A percentile compares a stretch with the other conserved stretches of the same genome.
phyloP scores from a whole-genome alignment of 2,888 invertebrate genomes.

The Creontiades dilutus region DNA sequence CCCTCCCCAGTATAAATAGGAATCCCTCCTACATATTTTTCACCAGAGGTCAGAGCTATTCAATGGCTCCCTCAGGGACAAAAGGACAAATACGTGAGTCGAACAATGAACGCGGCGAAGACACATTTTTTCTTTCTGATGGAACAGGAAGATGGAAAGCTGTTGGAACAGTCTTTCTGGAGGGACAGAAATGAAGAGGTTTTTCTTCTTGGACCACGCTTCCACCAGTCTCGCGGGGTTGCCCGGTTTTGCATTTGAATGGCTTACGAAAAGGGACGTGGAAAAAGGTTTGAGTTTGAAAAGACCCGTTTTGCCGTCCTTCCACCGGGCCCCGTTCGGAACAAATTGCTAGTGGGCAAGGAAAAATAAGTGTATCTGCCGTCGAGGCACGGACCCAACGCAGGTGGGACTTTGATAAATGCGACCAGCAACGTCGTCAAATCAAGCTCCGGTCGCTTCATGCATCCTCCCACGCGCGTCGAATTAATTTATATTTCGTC shows the following conservation, averaged over 20 bases:
- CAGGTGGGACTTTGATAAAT: slow-evolving; percentile 69
- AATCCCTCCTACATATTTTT: slow-evolving; percentile 52
- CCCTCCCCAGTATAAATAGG: slow-evolving; percentile 25
- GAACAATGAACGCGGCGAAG: slow-evolving; percentile 59
- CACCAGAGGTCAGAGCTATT: slow-evolving; percentile 57
- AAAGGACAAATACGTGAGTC: slow-evolving; percentile 64
- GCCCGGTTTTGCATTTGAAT: slow-evolving; percentile 65
- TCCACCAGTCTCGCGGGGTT: slow-evolving; percentile 21
- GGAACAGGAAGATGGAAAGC: slow-evolving; percentile 61
- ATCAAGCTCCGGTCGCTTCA: slow-evolving; percentile 53
- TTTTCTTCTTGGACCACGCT: slow-evolving; percentile 57
- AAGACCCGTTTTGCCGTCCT: slow-evolving; percentile 46
- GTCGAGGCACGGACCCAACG: slow-evolving; percentile 56
- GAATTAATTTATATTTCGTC: slow-evolving; percentile 68
- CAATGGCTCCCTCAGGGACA: slow-evolving; percentile 34
- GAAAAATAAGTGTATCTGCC: slow-evolving; percentile 65
- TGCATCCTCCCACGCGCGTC: slow-evolving; percentile 69
- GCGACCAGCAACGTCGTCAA: slow-evolving; percentile 57
- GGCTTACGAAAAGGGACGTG: slow-evolving; percentile 17
- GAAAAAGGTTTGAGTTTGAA: slow-evolving; percentile 40
- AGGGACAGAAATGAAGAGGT: slow-evolving; percentile 55
- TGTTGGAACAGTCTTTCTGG: slow-evolving; percentile 38
- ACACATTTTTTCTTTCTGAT: slow-evolving; percentile 58
- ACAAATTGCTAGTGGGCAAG: slow-evolving; percentile 67
- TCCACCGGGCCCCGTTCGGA: slow-evolving; percentile 34